These are phyloP conservation scores for Montifringilla adamsi DNA, from an alignment of 2,113 vertebrate species.

Conservation along the genomic window DNA sequence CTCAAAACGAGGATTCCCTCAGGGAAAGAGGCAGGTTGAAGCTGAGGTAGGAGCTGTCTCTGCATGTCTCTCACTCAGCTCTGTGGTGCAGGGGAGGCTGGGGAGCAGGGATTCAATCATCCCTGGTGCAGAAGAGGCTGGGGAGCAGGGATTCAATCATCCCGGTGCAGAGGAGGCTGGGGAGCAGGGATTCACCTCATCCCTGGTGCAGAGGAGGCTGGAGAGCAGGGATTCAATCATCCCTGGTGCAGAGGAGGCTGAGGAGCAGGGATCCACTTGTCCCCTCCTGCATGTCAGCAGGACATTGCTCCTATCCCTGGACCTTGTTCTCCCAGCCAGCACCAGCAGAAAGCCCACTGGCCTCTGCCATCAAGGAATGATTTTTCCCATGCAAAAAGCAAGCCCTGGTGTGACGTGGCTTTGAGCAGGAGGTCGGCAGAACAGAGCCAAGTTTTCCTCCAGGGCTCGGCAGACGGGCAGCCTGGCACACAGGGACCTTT, in stretches of 20 bases:
- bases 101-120: background rate
- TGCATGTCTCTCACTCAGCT: background rate
- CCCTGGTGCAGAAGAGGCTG: background rate
- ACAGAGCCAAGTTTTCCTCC: background rate
- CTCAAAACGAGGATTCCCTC: background rate
- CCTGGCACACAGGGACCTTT: background rate
- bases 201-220: background rate
- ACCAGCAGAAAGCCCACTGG: background rate
- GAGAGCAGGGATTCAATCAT: background rate
- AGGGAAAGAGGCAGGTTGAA: background rate
- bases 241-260: background rate
- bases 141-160: background rate
- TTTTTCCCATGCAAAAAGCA: background rate
- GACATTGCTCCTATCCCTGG: rapidly evolving
- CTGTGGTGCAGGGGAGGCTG: no score
- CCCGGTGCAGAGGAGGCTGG: background rate
- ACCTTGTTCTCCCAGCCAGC: background rate
- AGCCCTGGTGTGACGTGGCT: background rate
- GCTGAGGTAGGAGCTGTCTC: background rate
- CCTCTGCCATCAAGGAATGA: background rate
- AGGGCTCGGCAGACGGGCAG: background rate
- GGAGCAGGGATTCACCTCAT: background rate
- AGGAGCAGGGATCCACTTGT: background rate
- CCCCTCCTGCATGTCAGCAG: background rate
- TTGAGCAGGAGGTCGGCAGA: background rate